These are phyloP conservation scores for Chirona hameri DNA, from an alignment of 2,888 invertebrate genomes.

Conservation along the genomic window DNA sequence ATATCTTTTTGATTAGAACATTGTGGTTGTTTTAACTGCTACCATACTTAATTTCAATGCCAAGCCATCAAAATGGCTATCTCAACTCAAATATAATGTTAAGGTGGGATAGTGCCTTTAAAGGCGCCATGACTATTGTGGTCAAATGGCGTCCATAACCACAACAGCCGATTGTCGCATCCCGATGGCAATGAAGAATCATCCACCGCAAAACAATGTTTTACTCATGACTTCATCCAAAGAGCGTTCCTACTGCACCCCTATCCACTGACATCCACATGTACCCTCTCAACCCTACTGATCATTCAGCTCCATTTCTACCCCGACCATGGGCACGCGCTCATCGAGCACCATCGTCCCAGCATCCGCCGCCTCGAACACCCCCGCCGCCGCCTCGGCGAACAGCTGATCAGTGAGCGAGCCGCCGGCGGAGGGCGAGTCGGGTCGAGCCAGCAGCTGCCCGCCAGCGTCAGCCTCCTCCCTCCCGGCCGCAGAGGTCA, in stretches of 20 bases:
- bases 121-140: no score
- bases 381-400: slow-evolving; percentile 5
- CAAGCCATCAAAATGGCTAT: no score
- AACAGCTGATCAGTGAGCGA: slow-evolving; percentile 7
- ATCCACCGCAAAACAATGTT: no score
- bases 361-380: background rate
- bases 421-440: background rate
- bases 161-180: no score
- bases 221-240: no score
- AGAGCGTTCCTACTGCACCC: background rate
- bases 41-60: no score
- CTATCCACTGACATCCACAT: background rate
- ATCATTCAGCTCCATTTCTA: slow-evolving; percentile 6
- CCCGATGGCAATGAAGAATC: no score
- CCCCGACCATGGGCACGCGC: background rate
- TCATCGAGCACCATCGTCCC: background rate
- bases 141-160: no score
- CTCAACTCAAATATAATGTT: no score
- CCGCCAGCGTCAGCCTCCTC: background rate
- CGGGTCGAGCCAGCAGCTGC: background rate
- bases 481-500: background rate
- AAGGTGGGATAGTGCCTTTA: no score
- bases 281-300: background rate
- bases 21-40: no score
- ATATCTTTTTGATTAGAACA: no score